These are phyloP conservation scores for Meriones unguiculatus DNA, from an alignment of 2,113 vertebrate species.

Conservation along the genomic window DNA sequence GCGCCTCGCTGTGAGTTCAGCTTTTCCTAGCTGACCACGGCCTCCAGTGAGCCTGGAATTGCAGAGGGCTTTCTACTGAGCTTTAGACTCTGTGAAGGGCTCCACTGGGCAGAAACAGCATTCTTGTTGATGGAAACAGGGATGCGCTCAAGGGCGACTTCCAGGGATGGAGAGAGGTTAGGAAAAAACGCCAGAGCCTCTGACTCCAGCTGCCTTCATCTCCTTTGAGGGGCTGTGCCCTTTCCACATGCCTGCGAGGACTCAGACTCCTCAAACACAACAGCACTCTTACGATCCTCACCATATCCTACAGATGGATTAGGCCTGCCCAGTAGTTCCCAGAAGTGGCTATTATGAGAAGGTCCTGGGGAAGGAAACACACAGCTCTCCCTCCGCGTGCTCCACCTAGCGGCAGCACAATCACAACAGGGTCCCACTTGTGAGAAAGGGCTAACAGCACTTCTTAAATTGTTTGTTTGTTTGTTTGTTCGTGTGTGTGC, in stretches of 20 bases:
- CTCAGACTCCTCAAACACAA: not conserved
- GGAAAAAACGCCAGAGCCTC: no score
- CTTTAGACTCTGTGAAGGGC: not conserved
- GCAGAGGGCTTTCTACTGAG: not conserved
- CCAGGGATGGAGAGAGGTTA: not conserved
- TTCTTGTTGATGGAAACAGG: not conserved
- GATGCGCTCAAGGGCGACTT: rapidly evolving
- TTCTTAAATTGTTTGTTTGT: not conserved
- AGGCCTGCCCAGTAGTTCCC: not conserved
- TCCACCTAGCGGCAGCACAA: not conserved
- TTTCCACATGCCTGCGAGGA: not conserved
- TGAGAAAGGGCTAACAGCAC: not conserved
- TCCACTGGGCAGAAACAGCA: not conserved
- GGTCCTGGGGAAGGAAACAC: not conserved
- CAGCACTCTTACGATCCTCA: not conserved
- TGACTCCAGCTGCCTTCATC: not conserved
- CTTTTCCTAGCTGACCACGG: not conserved
- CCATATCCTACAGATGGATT: no score
- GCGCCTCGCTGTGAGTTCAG: not conserved
- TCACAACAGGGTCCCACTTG: not conserved
- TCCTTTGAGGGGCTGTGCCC: not conserved
- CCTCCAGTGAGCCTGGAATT: not conserved
- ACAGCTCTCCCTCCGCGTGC: not conserved
- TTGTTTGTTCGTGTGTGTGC: not conserved
- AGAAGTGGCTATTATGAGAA: not conserved